Evolutionary conservation across 2,797 vertebrate genomes (phyloP).

Genomic region (Thaleichthys pacificus): DNA sequence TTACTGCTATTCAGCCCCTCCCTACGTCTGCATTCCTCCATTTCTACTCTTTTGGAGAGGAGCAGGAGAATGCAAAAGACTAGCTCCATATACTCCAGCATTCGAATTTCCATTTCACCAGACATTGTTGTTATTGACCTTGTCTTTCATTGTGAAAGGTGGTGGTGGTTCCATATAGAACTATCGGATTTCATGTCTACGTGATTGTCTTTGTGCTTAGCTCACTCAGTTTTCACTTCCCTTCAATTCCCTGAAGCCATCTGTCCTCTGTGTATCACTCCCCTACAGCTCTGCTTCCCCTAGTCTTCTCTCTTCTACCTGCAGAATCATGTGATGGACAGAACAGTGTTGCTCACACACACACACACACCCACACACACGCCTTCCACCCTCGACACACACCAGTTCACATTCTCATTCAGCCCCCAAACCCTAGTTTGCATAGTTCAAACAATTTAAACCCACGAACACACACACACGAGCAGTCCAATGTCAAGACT

Average conservation of each 20-base stretch:
- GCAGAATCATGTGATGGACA: too few relatives aligned
- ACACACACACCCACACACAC: slow-evolving; percentile 20
- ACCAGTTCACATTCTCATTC: background rate
- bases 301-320: background rate
- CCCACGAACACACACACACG: background rate
- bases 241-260: background rate
- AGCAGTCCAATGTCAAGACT: slow-evolving; percentile 21
- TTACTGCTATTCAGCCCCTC: background rate
- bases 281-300: background rate
- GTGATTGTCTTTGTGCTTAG: slow-evolving; percentile 22
- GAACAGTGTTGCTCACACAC: background rate
- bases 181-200: slow-evolving; percentile 8
- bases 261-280: background rate
- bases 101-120: background rate
- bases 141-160: background rate
- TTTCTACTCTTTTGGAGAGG: slow-evolving; percentile 1
- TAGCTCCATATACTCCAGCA: background rate
- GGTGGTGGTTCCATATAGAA: background rate
- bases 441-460: background rate
- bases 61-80: background rate
- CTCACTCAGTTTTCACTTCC: slow-evolving; percentile 18
- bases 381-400: background rate
- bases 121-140: background rate
- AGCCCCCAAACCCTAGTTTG: background rate
- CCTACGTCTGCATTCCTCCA: background rate